These are phyloP conservation scores for Caenorhabditis remanei DNA, from an alignment of 1,140 invertebrate species.

Conservation along the genomic window DNA sequence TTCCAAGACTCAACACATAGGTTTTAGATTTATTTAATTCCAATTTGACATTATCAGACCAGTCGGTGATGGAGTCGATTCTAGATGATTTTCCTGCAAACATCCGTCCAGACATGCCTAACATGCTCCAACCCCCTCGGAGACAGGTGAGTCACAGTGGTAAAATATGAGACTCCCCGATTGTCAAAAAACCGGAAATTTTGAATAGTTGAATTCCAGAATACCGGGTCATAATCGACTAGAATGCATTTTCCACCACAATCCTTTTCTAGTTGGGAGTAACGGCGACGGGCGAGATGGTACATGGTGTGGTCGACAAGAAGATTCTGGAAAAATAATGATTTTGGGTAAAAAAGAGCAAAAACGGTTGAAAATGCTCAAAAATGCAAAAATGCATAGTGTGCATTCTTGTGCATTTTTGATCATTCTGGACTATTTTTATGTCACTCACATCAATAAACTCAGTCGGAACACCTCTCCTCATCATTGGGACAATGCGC, in stretches of 20 bases:
- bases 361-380: not conserved
- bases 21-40: no score
- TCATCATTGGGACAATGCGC: not conserved
- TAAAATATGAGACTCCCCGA: not conserved
- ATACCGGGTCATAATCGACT: not conserved
- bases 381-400: no score
- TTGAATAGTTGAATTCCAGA: not conserved
- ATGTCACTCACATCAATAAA: not conserved
- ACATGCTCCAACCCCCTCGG: not conserved
- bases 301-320: not conserved
- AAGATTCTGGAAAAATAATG: not conserved
- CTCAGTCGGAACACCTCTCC: not conserved
- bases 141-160: not conserved
- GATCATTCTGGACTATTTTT: not conserved
- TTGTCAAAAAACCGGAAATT: not conserved
- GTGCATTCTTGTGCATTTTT: no score
- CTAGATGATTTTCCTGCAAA: not conserved
- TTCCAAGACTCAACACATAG: no score
- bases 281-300: not conserved
- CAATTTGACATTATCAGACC: no score
- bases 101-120: slow-evolving; percentile 7
- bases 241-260: not conserved
- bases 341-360: not conserved
- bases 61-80: no score
- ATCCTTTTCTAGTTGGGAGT: not conserved